phyloP scores from a whole-genome alignment of 2,888 invertebrate species.

The Athalia circularis region DNA sequence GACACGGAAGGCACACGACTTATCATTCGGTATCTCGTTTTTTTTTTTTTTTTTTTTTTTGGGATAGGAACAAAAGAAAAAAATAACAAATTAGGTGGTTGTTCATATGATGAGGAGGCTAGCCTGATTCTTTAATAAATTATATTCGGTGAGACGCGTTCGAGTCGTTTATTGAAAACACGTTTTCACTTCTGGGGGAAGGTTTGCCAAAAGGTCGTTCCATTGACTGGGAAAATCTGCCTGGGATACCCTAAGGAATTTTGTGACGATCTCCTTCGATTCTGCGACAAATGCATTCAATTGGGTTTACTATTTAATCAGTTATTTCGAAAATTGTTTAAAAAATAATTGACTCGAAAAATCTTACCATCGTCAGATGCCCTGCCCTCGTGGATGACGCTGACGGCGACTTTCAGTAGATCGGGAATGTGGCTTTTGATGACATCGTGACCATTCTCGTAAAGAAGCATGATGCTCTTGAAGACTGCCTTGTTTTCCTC shows the following conservation, averaged over 20 bases:
- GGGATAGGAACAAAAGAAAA: too few relatives aligned
- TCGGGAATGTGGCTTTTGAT: slow-evolving; percentile 76
- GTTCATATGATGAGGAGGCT: too few relatives aligned
- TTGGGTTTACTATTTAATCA: neutral
- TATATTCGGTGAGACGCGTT: neutral
- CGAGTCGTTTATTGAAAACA: slow-evolving; percentile 1
- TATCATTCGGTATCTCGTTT: neutral
- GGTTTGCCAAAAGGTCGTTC: slow-evolving; percentile 72
- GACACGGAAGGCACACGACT: slow-evolving; percentile 24
- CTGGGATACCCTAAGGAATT: slow-evolving; percentile 77
- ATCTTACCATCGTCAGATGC: slow-evolving; percentile 75
- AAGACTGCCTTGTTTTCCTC: slow-evolving; percentile 84
- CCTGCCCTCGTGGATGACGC: slow-evolving; percentile 78
- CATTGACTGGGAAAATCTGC: slow-evolving; percentile 78
- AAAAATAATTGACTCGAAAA: slow-evolving; percentile 26
- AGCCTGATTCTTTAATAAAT: too few relatives aligned
- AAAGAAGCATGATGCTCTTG: slow-evolving; percentile 80
- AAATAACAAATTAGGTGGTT: too few relatives aligned
- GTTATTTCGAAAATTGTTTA: slow-evolving; percentile 1
- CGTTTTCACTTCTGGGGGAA: slow-evolving; percentile 71
- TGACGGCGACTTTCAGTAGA: slow-evolving; percentile 77
- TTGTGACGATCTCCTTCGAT: slow-evolving; percentile 74
- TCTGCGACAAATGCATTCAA: slow-evolving; percentile 71
- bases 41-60: neutral
- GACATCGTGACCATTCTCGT: slow-evolving; percentile 78